Evolutionary conservation across 2,888 invertebrate species (phyloP), one percentile per base, ranked within the genome.

Genomic region (Callimorpha dominula): DNA sequence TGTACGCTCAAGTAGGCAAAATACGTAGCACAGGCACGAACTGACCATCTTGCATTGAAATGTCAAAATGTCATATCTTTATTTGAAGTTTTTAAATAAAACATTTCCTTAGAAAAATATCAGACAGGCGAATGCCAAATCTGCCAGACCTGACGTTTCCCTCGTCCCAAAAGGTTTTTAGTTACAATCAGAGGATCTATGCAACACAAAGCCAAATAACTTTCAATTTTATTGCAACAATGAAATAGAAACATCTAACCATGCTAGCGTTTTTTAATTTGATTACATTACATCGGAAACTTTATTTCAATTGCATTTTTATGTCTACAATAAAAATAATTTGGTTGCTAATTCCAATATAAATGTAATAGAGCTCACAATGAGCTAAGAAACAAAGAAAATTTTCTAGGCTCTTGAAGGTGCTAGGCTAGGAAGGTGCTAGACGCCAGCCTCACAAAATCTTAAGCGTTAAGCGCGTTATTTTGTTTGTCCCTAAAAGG

Each of bases 401-500:
- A 1, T 31, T 31, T 31, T 31, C 49, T 9, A 49, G 49, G 49
- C 49, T 49, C 11, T 9, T 49, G 0, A 31, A 31, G 31, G 31
- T 2, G 31, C 31, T 31, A 31, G 1, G 31, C 31, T 31, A 31
- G 31, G 31, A 31, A 31, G 31, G 31, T 31, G 31, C 31, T 31
- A 31, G 31, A 2, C 31, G 31, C 11, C 49, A 15, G 50, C 1
- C 15, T 50, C 14, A 50, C 50, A 14, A 15, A 6, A 15, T 14
- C 50, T 15, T 50, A 6, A 50, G 15, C 5, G 15, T 31, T 64
- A 62, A 60, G 60, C 9, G 15, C 17, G n/a, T 50, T 31, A 31
- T 65, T 66, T 42, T 42, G n/a, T 54, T 67, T 67, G 42, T 62
- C 9, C 20, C 60, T 15, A 64, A 65, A 72, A 40, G 40, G 52